Base-by-base conservation (phyloP, 2,888 invertebrate species). In the Ectemnius cavifrons region DNA sequence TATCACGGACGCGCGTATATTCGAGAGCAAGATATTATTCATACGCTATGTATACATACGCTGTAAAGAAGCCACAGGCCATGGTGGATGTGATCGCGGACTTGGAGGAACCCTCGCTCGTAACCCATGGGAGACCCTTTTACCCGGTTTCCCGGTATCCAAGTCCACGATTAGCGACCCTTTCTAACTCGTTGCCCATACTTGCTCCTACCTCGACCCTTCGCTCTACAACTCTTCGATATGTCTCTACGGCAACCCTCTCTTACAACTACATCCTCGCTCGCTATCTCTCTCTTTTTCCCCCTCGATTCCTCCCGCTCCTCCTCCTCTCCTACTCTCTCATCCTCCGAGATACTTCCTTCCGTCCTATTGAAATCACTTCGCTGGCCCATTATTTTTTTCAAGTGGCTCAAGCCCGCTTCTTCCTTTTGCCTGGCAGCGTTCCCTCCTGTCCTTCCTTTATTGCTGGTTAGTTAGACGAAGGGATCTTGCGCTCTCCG, bases 111-210 rank as follows among this genome's bases (percentile, higher is more conserved):
- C 87, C 86, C 88, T 87, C 86, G 46, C 56, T 86, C 80, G 85
- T 83, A 87, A 88, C 86, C 85, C 84, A 78, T 77, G 78, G 72
- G 76, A 81, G 68, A 82, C 82, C 82, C 82, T 85, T 82, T 85
- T 77, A 77, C 79, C 74, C 69, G 79, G 80, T 84, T 79, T 81
- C 69, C 71, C 75, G 77, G 73, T 84, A 84, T 84, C 81, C 81
- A 72, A 85, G 85, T 79, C 78, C 83, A 79, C 86, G 89, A 89
- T 88, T 88, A 89, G 88, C 85, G 84, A 87, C 87, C 88, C 88
- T 87, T 83, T 86, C 81, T 82, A 86, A 85, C 86, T 84, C 85
- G 83, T 85, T 74, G 64, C 73, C 69, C 72, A 71, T 68, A 73
- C 73, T 70, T 78, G 75, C 66, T 63, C 63, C 63, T 63, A 63